Evolutionary conservation across 2,113 vertebrate genomes (phyloP).

Genomic region (Tinamus guttatus): DNA sequence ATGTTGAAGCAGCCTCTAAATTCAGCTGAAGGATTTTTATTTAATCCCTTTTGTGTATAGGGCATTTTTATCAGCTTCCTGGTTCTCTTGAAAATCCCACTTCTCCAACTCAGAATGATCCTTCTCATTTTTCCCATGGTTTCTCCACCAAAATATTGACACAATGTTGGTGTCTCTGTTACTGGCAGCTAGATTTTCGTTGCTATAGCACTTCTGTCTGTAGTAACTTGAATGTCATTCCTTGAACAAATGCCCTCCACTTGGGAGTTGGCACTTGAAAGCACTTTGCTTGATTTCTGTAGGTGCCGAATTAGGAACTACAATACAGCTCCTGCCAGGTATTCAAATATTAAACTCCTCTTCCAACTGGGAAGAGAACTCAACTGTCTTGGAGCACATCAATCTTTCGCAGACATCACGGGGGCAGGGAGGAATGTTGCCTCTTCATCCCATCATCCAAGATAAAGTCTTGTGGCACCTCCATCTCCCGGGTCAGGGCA

Average conservation of each 20-base stretch:
- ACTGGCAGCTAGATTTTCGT: not conserved
- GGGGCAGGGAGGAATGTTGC: fast-evolving
- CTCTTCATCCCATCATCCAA: not conserved
- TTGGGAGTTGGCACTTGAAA: not conserved
- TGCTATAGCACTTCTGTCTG: slow-evolving; percentile 1
- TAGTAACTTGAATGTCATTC: slow-evolving; percentile 10
- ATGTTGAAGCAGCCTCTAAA: not conserved
- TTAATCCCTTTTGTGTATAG: not conserved
- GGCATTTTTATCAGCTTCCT: slow-evolving; percentile 41
- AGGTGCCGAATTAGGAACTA: not conserved
- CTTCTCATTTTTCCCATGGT: slow-evolving; percentile 15
- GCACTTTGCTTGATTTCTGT: not conserved
- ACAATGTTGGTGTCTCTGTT: not conserved
- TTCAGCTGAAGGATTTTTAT: not conserved
- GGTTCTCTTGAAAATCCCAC: slow-evolving; percentile 11
- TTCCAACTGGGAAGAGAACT: not conserved
- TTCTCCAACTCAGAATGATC: fast-evolving
- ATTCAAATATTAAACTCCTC: not conserved
- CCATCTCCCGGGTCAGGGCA: not conserved
- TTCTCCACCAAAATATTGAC: not conserved
- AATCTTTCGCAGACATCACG: not conserved
- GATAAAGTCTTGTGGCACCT: fast-evolving
- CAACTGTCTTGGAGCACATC: not conserved
- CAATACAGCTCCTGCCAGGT: not conserved
- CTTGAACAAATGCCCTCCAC: not conserved